Base-by-base conservation (phyloP, 2,113 vertebrate genomes). In the Pipra filicauda region DNA sequence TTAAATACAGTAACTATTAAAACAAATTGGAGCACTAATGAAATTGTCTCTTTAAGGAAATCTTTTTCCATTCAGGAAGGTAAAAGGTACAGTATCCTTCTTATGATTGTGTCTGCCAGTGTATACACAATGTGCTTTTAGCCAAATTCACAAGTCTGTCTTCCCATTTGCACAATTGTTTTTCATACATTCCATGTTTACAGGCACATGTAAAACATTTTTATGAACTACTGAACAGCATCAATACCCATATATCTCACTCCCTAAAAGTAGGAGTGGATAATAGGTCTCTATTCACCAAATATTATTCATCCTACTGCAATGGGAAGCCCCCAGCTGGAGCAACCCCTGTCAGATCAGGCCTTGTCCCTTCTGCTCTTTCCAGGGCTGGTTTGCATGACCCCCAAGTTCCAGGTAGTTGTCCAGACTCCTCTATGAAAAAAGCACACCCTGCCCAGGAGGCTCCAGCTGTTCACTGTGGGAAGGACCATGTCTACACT, bases 1-100 rank as follows among this genome's bases (percentile, higher is more conserved):
- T 97, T 97, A 97, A 97, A 97, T 95, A 92, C 83, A 95, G 96
- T 92, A 95, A 89, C 77, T 95, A 88, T 92, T 95, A 91, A 97
- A 97, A 95, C 39, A 95, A 97, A 89, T 58, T 90, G 91, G 46
- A 89, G 52, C 83, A 93, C 93, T 98, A 95, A 97, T 97, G 92
- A 46, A 97, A 97, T 95, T 96, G 43, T 82, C 95, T 78, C 94
- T 96, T 64, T 89, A 91, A 89, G 95, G 81, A 94, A 91, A 16
- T 52, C 89, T 95, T 97, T 97, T 91, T 83, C 85, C 85, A 80
- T 96, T 94, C 58, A 55, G 89, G 86, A 95, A 97, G 65, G 78
- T 94, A 93, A 97, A 97, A 96, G 61, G 80, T 85, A 54, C 55
- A 71, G 43, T 85, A 59, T 97, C 44, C 41, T 83, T 20, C 48